Conservation (phyloP, 1,140 invertebrate species). For the Scaptomyza graminum region DNA sequence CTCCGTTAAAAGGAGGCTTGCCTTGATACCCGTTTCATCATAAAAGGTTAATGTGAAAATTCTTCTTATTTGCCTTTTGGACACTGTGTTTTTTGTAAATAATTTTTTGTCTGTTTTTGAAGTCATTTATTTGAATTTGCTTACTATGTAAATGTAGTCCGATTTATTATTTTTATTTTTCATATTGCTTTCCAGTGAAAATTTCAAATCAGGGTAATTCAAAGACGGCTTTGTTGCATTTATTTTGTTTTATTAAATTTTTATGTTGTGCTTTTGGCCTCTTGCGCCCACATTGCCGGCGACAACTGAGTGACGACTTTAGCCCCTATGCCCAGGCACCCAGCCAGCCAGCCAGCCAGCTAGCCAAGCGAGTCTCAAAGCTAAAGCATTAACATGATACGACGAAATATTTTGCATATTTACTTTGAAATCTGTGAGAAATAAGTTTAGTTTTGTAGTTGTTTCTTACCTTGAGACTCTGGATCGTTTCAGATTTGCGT, state of each 20-base stretch:
- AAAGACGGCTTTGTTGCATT: background rate
- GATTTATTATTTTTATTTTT: too few species aligned
- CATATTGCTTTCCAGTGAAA: too few species aligned
- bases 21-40: background rate
- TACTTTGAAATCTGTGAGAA: conserved; percentile 74
- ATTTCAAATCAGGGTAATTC: too few species aligned
- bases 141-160: too few species aligned
- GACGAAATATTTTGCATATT: conserved; percentile 79
- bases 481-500: conserved; percentile 2
- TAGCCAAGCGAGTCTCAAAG: conserved; percentile 55
- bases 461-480: background rate
- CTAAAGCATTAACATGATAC: conserved; percentile 75
- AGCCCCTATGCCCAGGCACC: conserved; percentile 25
- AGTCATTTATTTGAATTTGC: too few species aligned
- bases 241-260: background rate
- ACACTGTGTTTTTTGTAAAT: too few species aligned
- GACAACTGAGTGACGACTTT: conserved; percentile 51
- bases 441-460: conserved; percentile 35
- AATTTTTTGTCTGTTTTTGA: too few species aligned
- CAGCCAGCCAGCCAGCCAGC: conserved; percentile 17
- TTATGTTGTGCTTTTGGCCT: conserved; percentile 29
- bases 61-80: too few species aligned
- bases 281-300: conserved; percentile 60
- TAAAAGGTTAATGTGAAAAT: background rate
- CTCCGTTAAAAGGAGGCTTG: conserved; percentile 12